phyloP scores from a whole-genome alignment of 2,113 vertebrate species.

The Mus spicilegus region DNA sequence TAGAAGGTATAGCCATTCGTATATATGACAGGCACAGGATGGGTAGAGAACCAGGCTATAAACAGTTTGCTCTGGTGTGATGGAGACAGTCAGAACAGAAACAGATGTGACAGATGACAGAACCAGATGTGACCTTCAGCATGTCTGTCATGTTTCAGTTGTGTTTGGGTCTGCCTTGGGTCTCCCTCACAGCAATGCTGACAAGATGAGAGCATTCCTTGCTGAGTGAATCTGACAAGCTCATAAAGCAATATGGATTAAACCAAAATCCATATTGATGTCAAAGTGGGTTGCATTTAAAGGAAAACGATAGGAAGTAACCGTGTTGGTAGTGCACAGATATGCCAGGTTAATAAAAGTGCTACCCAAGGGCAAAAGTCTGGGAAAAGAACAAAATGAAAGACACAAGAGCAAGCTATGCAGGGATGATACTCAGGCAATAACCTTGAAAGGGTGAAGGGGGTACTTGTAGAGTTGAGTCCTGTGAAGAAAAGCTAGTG shows the following conservation, averaged over 20 bases:
- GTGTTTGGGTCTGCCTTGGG: background rate
- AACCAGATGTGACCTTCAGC: slow-evolving; percentile 9
- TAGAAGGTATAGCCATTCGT: background rate
- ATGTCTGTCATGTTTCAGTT: background rate
- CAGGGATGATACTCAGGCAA: background rate
- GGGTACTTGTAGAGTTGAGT: background rate
- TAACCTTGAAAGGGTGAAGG: background rate
- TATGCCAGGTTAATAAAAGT: background rate
- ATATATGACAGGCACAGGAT: background rate
- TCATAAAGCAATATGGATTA: slow-evolving; percentile 11
- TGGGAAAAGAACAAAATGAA: slow-evolving; percentile 17
- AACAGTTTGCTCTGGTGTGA: background rate
- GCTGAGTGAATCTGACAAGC: background rate
- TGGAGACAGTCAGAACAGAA: slow-evolving; percentile 18
- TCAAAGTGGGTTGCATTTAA: background rate
- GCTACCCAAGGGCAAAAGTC: slow-evolving; percentile 1
- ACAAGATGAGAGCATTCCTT: slow-evolving; percentile 11
- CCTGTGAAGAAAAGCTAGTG: background rate
- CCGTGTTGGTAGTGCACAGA: background rate
- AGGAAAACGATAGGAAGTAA: slow-evolving; percentile 47
- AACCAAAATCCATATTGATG: slow-evolving; percentile 2
- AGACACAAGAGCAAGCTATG: background rate
- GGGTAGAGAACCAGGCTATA: background rate
- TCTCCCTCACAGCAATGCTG: background rate
- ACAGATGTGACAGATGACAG: background rate